Percentiles rank a stretch among this genome's conserved stretches.
Evolutionary conservation across 2,113 vertebrate species (phyloP).

Genomic region (Oncorhynchus gorbuscha): DNA sequence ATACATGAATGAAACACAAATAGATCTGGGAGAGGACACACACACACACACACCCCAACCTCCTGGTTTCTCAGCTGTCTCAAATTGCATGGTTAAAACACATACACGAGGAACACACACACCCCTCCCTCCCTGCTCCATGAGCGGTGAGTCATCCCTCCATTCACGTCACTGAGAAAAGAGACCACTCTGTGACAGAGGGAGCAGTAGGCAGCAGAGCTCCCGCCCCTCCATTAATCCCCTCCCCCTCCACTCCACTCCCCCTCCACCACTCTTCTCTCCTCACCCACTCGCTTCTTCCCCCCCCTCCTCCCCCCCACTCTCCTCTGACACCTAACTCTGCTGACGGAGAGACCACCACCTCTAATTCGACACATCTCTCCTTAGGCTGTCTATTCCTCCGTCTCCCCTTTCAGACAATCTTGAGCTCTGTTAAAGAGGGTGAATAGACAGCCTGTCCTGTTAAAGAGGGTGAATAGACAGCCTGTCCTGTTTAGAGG

Average conservation of each 20-base stretch:
- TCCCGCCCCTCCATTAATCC: not conserved
- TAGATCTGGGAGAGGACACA: slow-evolving; percentile 15
- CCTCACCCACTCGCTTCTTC: rapidly evolving
- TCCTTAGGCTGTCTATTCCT: too few relatives aligned
- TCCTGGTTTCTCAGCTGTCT: too few relatives aligned
- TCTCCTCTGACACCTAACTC: not conserved
- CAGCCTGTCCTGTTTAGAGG: too few relatives aligned
- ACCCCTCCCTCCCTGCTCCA: slow-evolving; percentile 52
- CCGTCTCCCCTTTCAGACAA: too few relatives aligned
- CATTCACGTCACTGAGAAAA: slow-evolving; percentile 75
- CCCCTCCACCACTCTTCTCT: too few relatives aligned
- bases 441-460: too few relatives aligned
- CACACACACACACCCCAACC: not conserved
- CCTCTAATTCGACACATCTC: too few relatives aligned
- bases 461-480: too few relatives aligned
- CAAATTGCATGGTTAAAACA: not conserved
- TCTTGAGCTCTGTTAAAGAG: too few relatives aligned
- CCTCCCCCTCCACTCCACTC: not conserved
- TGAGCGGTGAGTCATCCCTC: slow-evolving; percentile 77
- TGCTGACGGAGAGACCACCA: too few relatives aligned
- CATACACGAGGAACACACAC: slow-evolving; percentile 4
- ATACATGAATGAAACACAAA: slow-evolving; percentile 59
- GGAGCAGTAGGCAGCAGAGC: slow-evolving; percentile 66
- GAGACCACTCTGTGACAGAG: slow-evolving; percentile 71
- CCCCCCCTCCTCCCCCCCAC: not conserved